Percentiles rank a stretch among this genome's conserved stretches.
Evolutionary conservation across 2,888 invertebrate species (phyloP).

Genomic region (Caenorhabditis sp.): DNA sequence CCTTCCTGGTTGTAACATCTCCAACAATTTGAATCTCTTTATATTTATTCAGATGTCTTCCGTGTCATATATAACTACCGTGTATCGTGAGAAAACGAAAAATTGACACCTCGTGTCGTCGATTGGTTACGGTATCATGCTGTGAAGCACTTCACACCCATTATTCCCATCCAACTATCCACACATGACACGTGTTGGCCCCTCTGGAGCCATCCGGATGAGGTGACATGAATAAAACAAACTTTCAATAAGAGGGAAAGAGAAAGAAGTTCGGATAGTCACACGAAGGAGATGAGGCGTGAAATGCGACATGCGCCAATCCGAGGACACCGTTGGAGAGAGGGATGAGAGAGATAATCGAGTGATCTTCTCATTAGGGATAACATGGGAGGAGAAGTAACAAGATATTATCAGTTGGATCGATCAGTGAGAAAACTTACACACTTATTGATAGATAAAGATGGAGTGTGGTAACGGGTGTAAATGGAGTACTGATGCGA

Average conservation of each 20-base stretch:
- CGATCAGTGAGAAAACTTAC: slow-evolving; percentile 25
- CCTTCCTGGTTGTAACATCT: not conserved
- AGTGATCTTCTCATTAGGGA: slow-evolving; percentile 56
- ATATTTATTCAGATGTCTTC: not conserved
- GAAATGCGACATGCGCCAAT: slow-evolving; percentile 60
- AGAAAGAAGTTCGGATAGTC: slow-evolving; percentile 39
- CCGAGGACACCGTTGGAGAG: slow-evolving; percentile 43
- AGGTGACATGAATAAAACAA: slow-evolving; percentile 56
- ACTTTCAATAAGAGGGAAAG: slow-evolving; percentile 24
- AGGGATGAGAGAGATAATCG: slow-evolving; percentile 37
- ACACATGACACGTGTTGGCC: slow-evolving; percentile 29
- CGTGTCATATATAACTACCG: not conserved
- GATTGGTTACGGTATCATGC: slow-evolving; percentile 43
- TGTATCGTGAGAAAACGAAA: slow-evolving; percentile 12
- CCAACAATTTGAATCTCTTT: too few species aligned
- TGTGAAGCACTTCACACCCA: slow-evolving; percentile 47
- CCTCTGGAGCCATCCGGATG: slow-evolving; percentile 35
- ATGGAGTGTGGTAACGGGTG: not conserved
- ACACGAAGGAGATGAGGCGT: slow-evolving; percentile 57
- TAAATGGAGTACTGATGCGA: not conserved
- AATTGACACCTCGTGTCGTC: slow-evolving; percentile 47
- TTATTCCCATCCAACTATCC: slow-evolving; percentile 13
- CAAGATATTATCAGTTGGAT: slow-evolving; percentile 26
- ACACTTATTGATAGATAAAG: slow-evolving; percentile 22
- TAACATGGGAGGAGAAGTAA: slow-evolving; percentile 37